Evolutionary conservation across 2,113 vertebrate species (phyloP).

Genomic region (Progne subis): DNA sequence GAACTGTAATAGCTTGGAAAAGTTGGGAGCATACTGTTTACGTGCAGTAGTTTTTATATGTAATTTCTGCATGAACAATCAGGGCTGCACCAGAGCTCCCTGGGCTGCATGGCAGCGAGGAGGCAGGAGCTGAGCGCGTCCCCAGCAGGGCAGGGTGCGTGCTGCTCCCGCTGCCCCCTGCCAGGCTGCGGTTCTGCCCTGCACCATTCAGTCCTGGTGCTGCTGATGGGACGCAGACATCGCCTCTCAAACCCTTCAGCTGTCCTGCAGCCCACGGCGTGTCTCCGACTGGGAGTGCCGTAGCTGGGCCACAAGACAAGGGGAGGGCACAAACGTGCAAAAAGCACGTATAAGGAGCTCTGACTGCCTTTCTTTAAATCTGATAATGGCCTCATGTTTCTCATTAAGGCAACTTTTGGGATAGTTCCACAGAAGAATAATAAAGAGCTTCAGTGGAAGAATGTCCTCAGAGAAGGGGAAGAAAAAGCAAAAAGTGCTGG

Average conservation of each 20-base stretch:
- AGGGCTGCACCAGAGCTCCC: background rate
- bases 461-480: background rate
- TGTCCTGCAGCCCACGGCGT: background rate
- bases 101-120: background rate
- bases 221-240: background rate
- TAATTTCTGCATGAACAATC: background rate
- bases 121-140: background rate
- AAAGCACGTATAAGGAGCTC: background rate
- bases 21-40: background rate
- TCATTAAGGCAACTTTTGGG: background rate
- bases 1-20: background rate
- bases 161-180: too few species aligned
- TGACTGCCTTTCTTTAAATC: background rate
- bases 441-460: background rate
- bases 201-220: background rate
- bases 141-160: background rate
- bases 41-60: background rate
- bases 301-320: background rate
- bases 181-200: too few species aligned
- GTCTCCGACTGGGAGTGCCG: background rate
- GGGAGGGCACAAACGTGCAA: background rate
- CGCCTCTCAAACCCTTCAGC: background rate
- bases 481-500: background rate
- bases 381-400: background rate
- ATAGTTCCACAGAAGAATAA: background rate